phyloP scores from a whole-genome alignment of 2,113 vertebrate genomes.

The Gavia stellata region DNA sequence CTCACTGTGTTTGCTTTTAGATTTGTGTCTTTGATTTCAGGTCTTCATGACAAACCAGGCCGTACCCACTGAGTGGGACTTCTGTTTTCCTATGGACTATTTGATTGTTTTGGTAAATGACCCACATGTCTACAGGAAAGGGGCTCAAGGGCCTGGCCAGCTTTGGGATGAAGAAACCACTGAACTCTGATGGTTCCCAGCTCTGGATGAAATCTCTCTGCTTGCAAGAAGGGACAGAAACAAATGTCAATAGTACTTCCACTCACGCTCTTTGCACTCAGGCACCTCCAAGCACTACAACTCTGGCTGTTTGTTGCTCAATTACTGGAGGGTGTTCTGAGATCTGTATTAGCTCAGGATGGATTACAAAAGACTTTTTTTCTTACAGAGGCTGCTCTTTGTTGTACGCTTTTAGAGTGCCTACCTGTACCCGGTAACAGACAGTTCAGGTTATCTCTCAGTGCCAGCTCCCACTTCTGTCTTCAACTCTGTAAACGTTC shows the following conservation, averaged over 20 bases:
- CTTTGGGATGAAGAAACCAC: background rate
- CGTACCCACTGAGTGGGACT: accelerated
- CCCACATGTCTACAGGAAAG: accelerated
- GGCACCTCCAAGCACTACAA: accelerated
- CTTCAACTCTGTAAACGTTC: accelerated
- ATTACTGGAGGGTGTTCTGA: accelerated
- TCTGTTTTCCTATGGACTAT: background rate
- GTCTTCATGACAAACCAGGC: background rate
- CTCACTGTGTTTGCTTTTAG: background rate
- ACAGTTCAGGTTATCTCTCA: accelerated
- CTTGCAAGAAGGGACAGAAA: background rate
- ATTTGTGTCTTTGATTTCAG: background rate
- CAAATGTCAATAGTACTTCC: accelerated
- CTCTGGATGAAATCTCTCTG: background rate
- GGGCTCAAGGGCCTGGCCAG: too few relatives aligned
- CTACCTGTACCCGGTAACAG: accelerated
- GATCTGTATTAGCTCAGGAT: background rate
- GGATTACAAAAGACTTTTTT: background rate
- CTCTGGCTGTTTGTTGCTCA: accelerated
- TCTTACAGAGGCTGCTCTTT: accelerated
- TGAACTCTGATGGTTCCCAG: accelerated
- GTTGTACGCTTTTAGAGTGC: background rate
- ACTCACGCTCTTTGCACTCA: accelerated
- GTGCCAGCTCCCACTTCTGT: accelerated
- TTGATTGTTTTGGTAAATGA: background rate